Evolutionary conservation across 2,113 vertebrate species (phyloP).

Genomic region (Myxocyprinus asiaticus): DNA sequence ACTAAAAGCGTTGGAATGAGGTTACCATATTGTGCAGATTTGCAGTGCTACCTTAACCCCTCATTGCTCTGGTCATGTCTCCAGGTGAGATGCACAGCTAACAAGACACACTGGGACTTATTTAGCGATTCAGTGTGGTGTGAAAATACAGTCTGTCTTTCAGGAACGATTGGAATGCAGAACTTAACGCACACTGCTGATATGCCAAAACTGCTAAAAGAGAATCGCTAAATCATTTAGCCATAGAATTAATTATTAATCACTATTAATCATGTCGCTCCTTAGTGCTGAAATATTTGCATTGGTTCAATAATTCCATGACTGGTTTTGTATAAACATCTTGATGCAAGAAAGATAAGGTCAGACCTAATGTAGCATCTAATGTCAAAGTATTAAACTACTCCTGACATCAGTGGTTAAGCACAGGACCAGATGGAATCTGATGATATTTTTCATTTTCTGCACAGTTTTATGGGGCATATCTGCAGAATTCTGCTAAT

Average conservation of each 20-base stretch:
- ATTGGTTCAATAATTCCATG: too few relatives aligned
- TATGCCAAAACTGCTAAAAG: neutral
- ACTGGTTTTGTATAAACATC: too few relatives aligned
- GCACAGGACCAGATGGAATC: too few relatives aligned
- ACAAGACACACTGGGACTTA: constrained; percentile 58
- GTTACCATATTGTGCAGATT: neutral
- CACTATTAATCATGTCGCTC: neutral
- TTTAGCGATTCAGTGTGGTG: constrained; percentile 45
- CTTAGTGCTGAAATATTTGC: too few relatives aligned
- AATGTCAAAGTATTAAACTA: too few relatives aligned
- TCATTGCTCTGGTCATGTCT: constrained; percentile 34
- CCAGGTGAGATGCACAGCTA: constrained; percentile 52
- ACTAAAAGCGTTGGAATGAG: neutral
- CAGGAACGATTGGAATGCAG: constrained; percentile 8
- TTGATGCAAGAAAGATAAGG: too few relatives aligned
- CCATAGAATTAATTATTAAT: neutral
- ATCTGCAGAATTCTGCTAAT: too few relatives aligned
- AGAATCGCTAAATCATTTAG: neutral
- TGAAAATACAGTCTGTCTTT: constrained; percentile 48
- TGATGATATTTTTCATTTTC: too few relatives aligned
- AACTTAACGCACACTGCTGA: neutral
- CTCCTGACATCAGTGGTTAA: too few relatives aligned
- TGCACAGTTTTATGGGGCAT: too few relatives aligned
- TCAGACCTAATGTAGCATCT: too few relatives aligned
- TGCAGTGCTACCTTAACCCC: constrained; percentile 10